Conservation (phyloP, 1,140 invertebrate species). For the Sinella curviseta region DNA sequence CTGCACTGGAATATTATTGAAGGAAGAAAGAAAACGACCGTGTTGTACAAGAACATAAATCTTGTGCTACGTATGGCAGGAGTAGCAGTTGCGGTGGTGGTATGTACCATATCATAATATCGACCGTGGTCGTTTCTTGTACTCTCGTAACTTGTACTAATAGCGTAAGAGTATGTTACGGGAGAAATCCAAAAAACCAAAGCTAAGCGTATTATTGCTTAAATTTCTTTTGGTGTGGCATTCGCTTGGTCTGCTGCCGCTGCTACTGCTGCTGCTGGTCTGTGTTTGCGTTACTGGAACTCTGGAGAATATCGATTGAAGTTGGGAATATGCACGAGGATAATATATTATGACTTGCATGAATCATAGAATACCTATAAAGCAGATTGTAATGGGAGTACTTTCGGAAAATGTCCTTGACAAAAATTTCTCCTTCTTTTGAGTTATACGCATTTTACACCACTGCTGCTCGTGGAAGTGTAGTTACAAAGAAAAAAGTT, state of each 20-base stretch:
- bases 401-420: conserved; percentile 7
- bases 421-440: not conserved
- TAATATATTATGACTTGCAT: not conserved
- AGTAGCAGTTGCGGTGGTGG: not conserved
- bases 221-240: not conserved
- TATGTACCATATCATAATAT: not conserved
- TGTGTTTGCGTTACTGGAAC: no score
- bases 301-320: conserved; percentile 19
- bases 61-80: not conserved
- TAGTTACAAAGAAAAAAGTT: no score
- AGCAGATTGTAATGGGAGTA: no score
- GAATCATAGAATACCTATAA: no score
- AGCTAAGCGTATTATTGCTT: no score
- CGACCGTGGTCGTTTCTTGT: not conserved
- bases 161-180: conserved; percentile 23
- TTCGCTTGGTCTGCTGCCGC: not conserved
- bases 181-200: not conserved
- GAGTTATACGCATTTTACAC: no score
- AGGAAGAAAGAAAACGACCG: not conserved
- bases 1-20: not conserved
- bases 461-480: no score
- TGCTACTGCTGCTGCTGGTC: not conserved
- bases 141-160: not conserved
- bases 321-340: not conserved
- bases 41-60: conserved; percentile 6